These are phyloP conservation scores for Macrotis lagotis DNA, from an alignment of 2,113 vertebrate species.

Conservation along the genomic window DNA sequence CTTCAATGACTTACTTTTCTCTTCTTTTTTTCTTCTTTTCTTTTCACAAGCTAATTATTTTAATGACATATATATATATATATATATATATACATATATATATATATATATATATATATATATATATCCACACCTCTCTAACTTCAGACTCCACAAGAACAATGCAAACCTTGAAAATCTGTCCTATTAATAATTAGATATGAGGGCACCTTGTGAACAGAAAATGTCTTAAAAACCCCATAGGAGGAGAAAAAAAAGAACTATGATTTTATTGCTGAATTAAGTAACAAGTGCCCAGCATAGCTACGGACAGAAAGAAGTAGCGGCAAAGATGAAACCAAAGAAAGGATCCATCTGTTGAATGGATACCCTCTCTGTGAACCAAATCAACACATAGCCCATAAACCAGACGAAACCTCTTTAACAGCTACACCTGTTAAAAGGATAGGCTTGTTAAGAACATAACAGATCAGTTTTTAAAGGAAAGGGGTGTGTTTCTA, in stretches of 20 bases:
- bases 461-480: not conserved
- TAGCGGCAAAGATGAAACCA: no score
- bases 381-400: not conserved
- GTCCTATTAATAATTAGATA: not conserved
- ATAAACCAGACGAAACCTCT: not conserved
- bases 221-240: not conserved
- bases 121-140: not conserved
- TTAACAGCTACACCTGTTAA: not conserved
- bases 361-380: not conserved
- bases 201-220: not conserved
- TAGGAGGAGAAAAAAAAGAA: no score
- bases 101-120: no score
- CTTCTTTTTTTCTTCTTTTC: not conserved
- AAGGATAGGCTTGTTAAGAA: conserved; percentile 6
- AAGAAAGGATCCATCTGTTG: not conserved
- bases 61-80: not conserved
- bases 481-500: not conserved
- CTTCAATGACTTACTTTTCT: not conserved
- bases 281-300: not conserved
- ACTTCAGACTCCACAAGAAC: not conserved
- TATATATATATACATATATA: no score
- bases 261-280: not conserved
- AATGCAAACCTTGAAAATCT: not conserved
- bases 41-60: not conserved
- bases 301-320: not conserved